phyloP scores from a whole-genome alignment of 2,888 invertebrate species.

The Xestia xanthographa region DNA sequence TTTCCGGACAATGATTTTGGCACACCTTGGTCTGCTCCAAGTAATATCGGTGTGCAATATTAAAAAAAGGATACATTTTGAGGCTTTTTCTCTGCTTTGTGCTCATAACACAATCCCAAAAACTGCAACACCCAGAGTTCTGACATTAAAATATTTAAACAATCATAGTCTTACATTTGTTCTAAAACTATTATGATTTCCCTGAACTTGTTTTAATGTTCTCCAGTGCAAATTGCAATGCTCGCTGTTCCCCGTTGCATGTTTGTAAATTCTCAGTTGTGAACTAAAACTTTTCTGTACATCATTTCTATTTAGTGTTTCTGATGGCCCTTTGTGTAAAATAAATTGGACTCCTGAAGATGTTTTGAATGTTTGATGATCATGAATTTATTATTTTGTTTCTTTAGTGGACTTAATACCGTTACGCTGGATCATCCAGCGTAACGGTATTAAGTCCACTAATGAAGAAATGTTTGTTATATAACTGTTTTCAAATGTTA shows the following conservation, averaged over 20 bases:
- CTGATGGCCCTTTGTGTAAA: slow-evolving; percentile 45
- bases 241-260: slow-evolving; percentile 41
- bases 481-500: background rate
- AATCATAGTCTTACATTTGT: slow-evolving; percentile 26
- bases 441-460: slow-evolving; percentile 1
- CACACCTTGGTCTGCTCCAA: background rate
- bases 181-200: slow-evolving; percentile 36
- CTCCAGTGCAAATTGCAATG: slow-evolving; percentile 42
- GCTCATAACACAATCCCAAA: slow-evolving; percentile 5
- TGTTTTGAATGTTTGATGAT: slow-evolving; percentile 33
- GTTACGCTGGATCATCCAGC: no score
- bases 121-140: background rate
- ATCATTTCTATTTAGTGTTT: slow-evolving; percentile 52
- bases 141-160: slow-evolving; percentile 14
- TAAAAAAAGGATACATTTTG: background rate
- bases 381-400: slow-evolving; percentile 24
- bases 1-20: background rate
- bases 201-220: slow-evolving; percentile 52
- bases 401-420: no score
- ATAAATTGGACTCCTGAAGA: slow-evolving; percentile 32
- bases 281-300: slow-evolving; percentile 54
- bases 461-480: background rate
- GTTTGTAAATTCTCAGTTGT: slow-evolving; percentile 53
- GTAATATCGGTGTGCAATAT: background rate
- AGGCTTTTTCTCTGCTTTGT: background rate